These are phyloP conservation scores for Lacanobia wlatinum DNA, from an alignment of 2,888 invertebrate species.

Conservation along the genomic window DNA sequence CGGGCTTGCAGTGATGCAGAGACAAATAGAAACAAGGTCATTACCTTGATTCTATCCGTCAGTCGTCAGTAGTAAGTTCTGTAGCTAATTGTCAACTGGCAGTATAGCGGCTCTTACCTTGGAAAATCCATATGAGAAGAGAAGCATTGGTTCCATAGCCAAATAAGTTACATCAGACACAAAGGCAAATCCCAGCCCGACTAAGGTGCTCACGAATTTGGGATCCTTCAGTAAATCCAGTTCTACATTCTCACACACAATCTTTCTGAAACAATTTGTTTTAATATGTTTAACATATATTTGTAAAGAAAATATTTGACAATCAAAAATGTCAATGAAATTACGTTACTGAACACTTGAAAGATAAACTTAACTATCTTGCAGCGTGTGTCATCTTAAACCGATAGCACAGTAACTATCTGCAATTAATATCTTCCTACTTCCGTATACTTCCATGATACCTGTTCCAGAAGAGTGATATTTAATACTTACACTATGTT, in stretches of 20 bases:
- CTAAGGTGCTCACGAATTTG: slow-evolving; percentile 82
- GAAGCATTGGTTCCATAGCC: slow-evolving; percentile 91
- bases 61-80: no score
- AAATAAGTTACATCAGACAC: slow-evolving; percentile 92
- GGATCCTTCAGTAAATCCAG: slow-evolving; percentile 84
- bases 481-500: slow-evolving; percentile 82
- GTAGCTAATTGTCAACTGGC: no score
- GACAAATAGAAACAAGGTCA: no score
- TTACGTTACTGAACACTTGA: background rate
- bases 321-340: background rate
- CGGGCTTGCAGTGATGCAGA: no score
- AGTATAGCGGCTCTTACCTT: slow-evolving; percentile 72
- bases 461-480: background rate
- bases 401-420: background rate
- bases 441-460: background rate
- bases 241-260: slow-evolving; percentile 86
- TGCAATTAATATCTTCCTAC: slow-evolving; percentile 4
- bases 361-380: slow-evolving; percentile 14
- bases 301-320: background rate
- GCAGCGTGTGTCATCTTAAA: slow-evolving; percentile 15
- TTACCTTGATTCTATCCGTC: no score
- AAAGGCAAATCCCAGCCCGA: slow-evolving; percentile 91
- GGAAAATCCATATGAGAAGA: slow-evolving; percentile 90
- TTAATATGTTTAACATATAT: background rate
- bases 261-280: slow-evolving; percentile 78